Percentiles rank a stretch among this genome's conserved stretches.
phyloP scores from a whole-genome alignment of 2,888 invertebrate species.

The Dysmachus trigonus region DNA sequence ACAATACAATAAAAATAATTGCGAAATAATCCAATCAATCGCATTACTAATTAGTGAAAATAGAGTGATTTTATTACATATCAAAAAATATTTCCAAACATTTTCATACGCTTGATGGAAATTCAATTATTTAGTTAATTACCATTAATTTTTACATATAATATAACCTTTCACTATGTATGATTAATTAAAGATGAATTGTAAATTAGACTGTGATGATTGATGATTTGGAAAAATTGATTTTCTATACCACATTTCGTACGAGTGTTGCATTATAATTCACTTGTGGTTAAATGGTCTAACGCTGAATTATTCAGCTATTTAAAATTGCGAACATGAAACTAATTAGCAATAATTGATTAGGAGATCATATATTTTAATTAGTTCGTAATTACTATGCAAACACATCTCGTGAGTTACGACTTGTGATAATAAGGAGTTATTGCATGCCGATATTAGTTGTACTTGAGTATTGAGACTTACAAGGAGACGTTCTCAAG shows the following conservation, averaged over 20 bases:
- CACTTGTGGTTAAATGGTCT: not conserved
- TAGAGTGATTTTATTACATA: not conserved
- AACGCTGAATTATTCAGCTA: not conserved
- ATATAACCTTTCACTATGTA: not conserved
- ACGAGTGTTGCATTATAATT: not conserved
- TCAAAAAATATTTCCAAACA: not conserved
- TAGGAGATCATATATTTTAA: not conserved
- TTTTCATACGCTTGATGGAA: not conserved
- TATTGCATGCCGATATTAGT: not conserved
- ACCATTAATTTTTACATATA: not conserved
- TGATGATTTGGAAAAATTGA: not conserved
- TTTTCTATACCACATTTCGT: not conserved
- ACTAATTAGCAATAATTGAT: not conserved
- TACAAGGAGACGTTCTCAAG: too few species aligned
- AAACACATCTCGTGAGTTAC: not conserved
- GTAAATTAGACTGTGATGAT: not conserved
- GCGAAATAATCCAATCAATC: not conserved
- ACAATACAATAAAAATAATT: not conserved
- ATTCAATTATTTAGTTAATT: not conserved
- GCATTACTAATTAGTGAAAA: not conserved
- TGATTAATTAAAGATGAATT: not conserved
- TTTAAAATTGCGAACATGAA: not conserved
- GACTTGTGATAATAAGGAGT: not conserved
- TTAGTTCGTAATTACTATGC: not conserved
- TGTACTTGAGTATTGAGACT: not conserved